Evolutionary conservation across 2,797 vertebrate genomes (phyloP).

Genomic region (Spheniscus humboldti): DNA sequence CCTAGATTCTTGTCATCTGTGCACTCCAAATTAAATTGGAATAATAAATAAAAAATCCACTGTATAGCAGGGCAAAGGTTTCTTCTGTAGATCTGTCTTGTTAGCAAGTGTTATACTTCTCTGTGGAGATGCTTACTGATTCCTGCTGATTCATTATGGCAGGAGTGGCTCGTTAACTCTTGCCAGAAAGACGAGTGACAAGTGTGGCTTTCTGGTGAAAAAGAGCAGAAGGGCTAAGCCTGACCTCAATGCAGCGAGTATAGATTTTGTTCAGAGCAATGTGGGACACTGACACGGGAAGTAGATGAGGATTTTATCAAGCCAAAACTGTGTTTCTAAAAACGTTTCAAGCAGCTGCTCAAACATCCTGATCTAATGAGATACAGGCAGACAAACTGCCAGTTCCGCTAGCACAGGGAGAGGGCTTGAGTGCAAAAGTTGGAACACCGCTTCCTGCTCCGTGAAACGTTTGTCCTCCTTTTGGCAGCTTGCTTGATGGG

Average conservation of each 20-base stretch:
- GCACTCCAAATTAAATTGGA: slow-evolving; percentile 45
- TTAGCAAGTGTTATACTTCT: slow-evolving; percentile 48
- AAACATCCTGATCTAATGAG: slow-evolving; percentile 28
- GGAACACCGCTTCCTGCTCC: neutral
- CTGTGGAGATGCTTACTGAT: slow-evolving; percentile 38
- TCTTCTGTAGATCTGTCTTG: slow-evolving; percentile 58
- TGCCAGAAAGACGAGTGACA: slow-evolving; percentile 14
- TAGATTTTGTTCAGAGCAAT: neutral
- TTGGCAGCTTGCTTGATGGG: neutral
- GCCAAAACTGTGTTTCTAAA: neutral
- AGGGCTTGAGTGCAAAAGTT: neutral
- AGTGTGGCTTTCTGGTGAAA: neutral
- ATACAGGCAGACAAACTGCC: neutral
- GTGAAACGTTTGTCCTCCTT: neutral
- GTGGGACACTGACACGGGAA: neutral
- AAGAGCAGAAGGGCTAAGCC: slow-evolving; percentile 2
- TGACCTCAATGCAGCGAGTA: neutral
- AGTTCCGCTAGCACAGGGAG: neutral
- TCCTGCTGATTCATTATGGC: slow-evolving; percentile 63
- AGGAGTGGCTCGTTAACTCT: slow-evolving; percentile 54
- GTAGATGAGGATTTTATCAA: slow-evolving; percentile 4
- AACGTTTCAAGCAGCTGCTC: slow-evolving; percentile 9
- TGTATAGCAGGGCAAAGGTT: slow-evolving; percentile 32
- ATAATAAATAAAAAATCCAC: slow-evolving; percentile 57
- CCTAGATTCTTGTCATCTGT: slow-evolving; percentile 24